These are phyloP conservation scores for Troides helena DNA, from an alignment of 2,888 invertebrate species.

Conservation along the genomic window DNA sequence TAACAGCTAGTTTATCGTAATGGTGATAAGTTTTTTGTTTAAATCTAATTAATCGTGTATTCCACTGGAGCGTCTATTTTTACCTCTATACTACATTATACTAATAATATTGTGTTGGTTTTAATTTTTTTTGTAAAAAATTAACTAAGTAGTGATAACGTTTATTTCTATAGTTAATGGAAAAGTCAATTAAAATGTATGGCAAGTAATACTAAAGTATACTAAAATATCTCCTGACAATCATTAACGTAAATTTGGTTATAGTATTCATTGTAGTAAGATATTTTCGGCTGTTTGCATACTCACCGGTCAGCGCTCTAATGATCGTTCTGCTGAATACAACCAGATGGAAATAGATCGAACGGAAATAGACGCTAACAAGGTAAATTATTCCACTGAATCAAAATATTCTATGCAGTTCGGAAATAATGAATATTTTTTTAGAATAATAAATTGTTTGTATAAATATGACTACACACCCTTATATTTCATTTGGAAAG, in stretches of 20 bases:
- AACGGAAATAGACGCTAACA: conserved; percentile 28
- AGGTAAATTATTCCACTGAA: not conserved
- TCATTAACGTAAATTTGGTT: conserved; percentile 1
- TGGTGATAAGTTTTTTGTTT: no score
- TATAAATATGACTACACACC: not conserved
- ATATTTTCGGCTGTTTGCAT: conserved; percentile 48
- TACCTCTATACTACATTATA: no score
- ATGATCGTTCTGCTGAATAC: conserved; percentile 26
- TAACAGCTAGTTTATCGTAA: no score
- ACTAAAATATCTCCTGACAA: not conserved
- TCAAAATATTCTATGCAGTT: conserved; percentile 10
- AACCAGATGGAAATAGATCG: conserved; percentile 12
- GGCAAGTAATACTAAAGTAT: not conserved
- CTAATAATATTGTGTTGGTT: no score
- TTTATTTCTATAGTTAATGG: no score
- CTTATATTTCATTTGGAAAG: no score
- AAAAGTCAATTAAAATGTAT: not conserved
- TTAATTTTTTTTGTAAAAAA: no score
- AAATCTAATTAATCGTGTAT: no score
- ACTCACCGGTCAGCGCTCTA: conserved; percentile 45
- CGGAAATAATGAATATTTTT: not conserved
- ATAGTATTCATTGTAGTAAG: conserved; percentile 12
- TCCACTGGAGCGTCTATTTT: no score
- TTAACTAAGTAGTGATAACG: no score
- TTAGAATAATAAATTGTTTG: not conserved